Base-by-base conservation (phyloP, 2,888 invertebrate species). In the Leptinotarsa tumamoca region DNA sequence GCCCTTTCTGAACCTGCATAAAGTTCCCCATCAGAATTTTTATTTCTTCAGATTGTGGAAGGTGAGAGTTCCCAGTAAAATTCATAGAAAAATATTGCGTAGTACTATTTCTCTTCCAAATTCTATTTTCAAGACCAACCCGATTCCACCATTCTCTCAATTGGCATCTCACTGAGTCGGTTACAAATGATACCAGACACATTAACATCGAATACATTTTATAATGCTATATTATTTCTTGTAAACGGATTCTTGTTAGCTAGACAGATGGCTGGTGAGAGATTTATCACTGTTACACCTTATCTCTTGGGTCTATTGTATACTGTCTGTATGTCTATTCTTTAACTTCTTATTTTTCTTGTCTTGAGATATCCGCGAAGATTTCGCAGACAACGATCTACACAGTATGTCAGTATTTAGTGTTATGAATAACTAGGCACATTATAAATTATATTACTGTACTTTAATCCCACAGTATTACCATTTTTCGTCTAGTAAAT, bases 251-350 rank as follows among this genome's bases (percentile, higher is more conserved):
- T 78, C 75, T 75, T 72, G 78, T 79, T 78, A 76, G 73, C 73
- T 71, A 74, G 76, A 76, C 78, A 76, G 74, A 78, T 78, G 76
- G 78, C 58, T 68, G 71, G 72, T 58, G 50, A 58, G 73, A 74
- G 77, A 79, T 79, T 79, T 79, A 79, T 79, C 63, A 73, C 68
- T 75, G 73, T 73, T 75, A 75, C 76, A 72, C 76, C 74, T 76
- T 76, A 77, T 72, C 77, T 71, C 63, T 63, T 63, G 51, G 67
- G 61, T 70, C 71, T 74, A 74, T 77, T 77, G 73, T 74, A 49
- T 21, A 50, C 56, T 67, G 74, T 63, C 71, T 71, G 33, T 63
- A 58, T 74, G 71, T 71, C 71, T 66, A 61, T 72, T 72, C 67
- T 66, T 67, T 67, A 33, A 66, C 67, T 67, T 67, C 72, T 72